Conservation (phyloP, 2,888 invertebrate genomes). For the Ypsolopha sequella region DNA sequence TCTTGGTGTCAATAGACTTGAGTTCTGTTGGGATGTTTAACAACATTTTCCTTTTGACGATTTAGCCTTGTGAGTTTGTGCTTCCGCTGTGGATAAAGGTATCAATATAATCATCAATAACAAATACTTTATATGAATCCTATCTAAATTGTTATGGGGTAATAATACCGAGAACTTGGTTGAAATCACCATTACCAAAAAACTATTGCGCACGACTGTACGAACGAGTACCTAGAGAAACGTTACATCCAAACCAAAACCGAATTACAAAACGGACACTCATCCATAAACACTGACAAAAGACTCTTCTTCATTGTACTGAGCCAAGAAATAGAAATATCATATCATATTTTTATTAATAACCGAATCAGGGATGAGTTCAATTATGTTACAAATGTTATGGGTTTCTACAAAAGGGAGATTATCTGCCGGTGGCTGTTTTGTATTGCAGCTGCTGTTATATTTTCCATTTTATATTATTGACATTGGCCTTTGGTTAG, state of each 20-base stretch:
- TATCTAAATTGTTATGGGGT: too few relatives aligned
- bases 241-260: constrained; percentile 4
- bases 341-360: constrained; percentile 68
- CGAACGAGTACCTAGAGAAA: not conserved
- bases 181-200: too few relatives aligned
- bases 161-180: too few relatives aligned
- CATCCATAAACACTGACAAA: constrained; percentile 59
- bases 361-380: constrained; percentile 18
- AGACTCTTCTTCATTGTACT: constrained; percentile 47
- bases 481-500: not conserved
- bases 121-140: too few relatives aligned
- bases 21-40: too few relatives aligned
- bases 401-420: constrained; percentile 48
- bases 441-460: constrained; percentile 47
- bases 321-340: constrained; percentile 53
- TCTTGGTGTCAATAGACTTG: not conserved
- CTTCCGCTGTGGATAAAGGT: too few relatives aligned
- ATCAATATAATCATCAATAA: too few relatives aligned
- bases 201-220: not conserved
- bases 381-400: constrained; percentile 8
- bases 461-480: constrained; percentile 9
- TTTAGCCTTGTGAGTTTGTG: too few relatives aligned
- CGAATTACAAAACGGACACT: constrained; percentile 33
- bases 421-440: constrained; percentile 52
- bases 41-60: too few relatives aligned